Percentiles rank a stretch among this genome's conserved stretches.
These are phyloP conservation scores for Pediacus dermestoides DNA, from an alignment of 2,888 invertebrate genomes.

Conservation along the genomic window DNA sequence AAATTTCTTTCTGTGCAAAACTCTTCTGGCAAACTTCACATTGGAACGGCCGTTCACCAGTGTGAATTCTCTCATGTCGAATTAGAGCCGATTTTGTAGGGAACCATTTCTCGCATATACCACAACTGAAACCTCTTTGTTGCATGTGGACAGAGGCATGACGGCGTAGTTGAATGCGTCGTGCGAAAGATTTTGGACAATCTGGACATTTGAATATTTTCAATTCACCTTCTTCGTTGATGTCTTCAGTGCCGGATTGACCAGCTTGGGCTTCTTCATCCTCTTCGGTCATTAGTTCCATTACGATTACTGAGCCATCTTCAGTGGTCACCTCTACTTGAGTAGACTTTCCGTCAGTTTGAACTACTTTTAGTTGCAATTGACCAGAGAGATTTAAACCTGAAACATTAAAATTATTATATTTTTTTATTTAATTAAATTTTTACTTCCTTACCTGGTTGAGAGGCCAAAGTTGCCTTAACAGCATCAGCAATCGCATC, in stretches of 20 bases:
- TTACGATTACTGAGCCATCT: conserved; percentile 51
- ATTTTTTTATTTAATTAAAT: not conserved
- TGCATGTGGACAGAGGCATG: conserved; percentile 61
- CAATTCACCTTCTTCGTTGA: conserved; percentile 46
- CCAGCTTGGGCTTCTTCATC: conserved; percentile 27
- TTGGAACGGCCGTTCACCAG: conserved; percentile 56
- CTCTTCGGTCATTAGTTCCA: conserved; percentile 49
- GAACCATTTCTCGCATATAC: conserved; percentile 65
- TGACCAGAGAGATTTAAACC: conserved; percentile 44
- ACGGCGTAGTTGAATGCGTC: conserved; percentile 57
- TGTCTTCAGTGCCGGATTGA: conserved; percentile 14
- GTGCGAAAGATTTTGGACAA: conserved; percentile 62
- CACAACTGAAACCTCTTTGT: conserved; percentile 56
- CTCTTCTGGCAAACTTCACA: conserved; percentile 58
- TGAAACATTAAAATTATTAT: conserved; percentile 13
- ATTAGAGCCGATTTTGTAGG: conserved; percentile 64
- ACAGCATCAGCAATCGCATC: conserved; percentile 49
- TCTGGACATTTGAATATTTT: conserved; percentile 58
- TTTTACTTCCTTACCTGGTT: conserved; percentile 37
- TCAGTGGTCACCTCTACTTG: conserved; percentile 51
- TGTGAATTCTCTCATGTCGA: conserved; percentile 68
- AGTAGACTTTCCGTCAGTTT: conserved; percentile 43
- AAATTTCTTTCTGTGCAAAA: conserved; percentile 72
- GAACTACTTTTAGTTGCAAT: conserved; percentile 46
- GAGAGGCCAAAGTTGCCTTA: conserved; percentile 45